These are phyloP conservation scores for Apis laboriosa DNA, from an alignment of 1,140 invertebrate species.

Conservation along the genomic window DNA sequence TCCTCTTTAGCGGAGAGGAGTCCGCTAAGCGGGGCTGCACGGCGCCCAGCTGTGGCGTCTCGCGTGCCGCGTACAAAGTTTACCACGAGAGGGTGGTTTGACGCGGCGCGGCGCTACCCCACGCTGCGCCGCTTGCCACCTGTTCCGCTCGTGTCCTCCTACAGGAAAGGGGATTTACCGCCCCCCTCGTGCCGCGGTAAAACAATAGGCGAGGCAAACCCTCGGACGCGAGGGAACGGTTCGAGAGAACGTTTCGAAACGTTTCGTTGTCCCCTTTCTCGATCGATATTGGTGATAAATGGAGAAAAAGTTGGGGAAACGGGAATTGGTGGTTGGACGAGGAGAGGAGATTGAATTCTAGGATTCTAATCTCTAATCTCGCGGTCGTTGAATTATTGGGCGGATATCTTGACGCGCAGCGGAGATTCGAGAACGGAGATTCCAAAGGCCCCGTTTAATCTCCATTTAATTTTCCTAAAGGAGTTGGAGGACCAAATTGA, in stretches of 20 bases:
- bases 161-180: constrained; percentile 35
- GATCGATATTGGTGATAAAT: too few relatives aligned
- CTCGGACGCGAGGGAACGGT: too few relatives aligned
- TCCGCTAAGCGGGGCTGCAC: constrained; percentile 41
- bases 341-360: too few relatives aligned
- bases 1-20: constrained; percentile 60
- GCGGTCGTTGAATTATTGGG: too few relatives aligned
- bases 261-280: too few relatives aligned
- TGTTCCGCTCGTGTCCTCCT: constrained; percentile 60
- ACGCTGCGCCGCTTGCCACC: constrained; percentile 72
- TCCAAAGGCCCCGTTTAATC: not conserved
- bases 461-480: not conserved
- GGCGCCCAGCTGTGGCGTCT: constrained; percentile 73
- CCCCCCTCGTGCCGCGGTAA: constrained; percentile 22
- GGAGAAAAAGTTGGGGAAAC: too few relatives aligned
- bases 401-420: too few relatives aligned
- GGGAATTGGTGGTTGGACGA: too few relatives aligned
- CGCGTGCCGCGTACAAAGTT: constrained; percentile 49
- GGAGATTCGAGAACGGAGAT: too few relatives aligned
- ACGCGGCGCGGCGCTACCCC: constrained; percentile 65
- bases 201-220: not conserved
- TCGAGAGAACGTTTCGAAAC: too few relatives aligned
- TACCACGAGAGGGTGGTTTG: constrained; percentile 69
- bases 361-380: too few relatives aligned
- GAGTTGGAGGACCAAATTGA: not conserved